Evolutionary conservation across 37 sponge, comb jelly and placozoan genomes (phyloP), one percentile per base, ranked within the genome.

Genomic region (Crambe crambe): DNA sequence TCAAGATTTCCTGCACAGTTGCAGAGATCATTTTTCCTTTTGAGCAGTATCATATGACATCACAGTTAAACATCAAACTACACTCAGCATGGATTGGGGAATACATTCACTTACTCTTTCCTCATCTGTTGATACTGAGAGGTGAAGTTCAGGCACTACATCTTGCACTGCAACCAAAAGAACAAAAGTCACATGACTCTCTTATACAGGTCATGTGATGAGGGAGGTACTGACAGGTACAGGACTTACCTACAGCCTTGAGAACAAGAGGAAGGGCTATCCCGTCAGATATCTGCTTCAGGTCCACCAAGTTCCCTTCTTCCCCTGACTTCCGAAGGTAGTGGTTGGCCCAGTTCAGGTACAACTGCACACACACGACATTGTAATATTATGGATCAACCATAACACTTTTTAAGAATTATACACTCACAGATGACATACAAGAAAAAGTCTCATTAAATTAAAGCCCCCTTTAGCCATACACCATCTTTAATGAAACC

Each of bases 291-390:
- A 78, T 72, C 42, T 89, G 79, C 44, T 79, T 83, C 41, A 89
- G 84, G 62, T 89, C 88, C 35, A 39, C 25, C 9, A 88, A 44
- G 0, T 27, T 40, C 60, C 74, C 77, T 15, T 78, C 31, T 47
- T 61, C 40, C 2, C 86, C 86, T n/a, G 44, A 57, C 59, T 86
- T 91, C 18, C 79, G 70, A 0, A 91, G 80, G 47, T 86, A 75
- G 56, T 91, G 82, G 70, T 91, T 91, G 65, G 85, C 92, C 88
- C 87, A 91, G 43, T 91, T 74, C 73, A 86, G 65, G 72, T 91
- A 91, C 15, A 91, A 54, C 87, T 91, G 72, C 29, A 47, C 41
- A 58, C 18, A 58, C 18, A 58, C 59, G n/a, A n/a, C n/a, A n/a
- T n/a, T n/a, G n/a, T n/a, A n/a, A n/a, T n/a, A n/a, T n/a, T n/a